These are phyloP conservation scores for Peromyscus eremicus DNA, from an alignment of 2,797 vertebrate species.

Conservation along the genomic window DNA sequence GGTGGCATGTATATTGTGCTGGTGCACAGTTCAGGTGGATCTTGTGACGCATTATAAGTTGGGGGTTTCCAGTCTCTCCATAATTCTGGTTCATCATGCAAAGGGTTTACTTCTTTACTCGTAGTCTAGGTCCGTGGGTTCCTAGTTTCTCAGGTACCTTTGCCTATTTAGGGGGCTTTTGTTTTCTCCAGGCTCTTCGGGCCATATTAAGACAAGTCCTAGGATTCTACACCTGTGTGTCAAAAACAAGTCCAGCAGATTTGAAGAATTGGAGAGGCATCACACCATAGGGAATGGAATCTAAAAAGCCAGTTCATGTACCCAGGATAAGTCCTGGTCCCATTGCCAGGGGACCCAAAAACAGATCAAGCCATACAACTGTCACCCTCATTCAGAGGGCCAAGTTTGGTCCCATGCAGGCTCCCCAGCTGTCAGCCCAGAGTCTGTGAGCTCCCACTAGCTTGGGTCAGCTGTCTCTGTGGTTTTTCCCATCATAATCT, in stretches of 20 bases:
- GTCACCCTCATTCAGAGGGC: no score
- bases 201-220: neutral
- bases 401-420: no score
- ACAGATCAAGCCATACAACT: no score
- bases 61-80: neutral
- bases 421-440: no score
- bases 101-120: neutral
- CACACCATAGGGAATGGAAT: no score
- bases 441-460: no score
- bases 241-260: neutral
- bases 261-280: neutral
- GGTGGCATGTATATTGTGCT: neutral
- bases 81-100: neutral
- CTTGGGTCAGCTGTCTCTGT: no score
- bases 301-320: no score
- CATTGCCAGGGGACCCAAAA: no score
- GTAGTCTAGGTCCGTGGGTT: neutral
- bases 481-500: no score
- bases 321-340: no score
- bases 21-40: neutral
- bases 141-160: neutral
- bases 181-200: neutral
- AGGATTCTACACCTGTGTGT: neutral
- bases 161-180: neutral
- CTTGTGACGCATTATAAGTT: neutral